Evolutionary conservation across 2,797 vertebrate species (phyloP).

Genomic region (Semotilus atromaculatus): DNA sequence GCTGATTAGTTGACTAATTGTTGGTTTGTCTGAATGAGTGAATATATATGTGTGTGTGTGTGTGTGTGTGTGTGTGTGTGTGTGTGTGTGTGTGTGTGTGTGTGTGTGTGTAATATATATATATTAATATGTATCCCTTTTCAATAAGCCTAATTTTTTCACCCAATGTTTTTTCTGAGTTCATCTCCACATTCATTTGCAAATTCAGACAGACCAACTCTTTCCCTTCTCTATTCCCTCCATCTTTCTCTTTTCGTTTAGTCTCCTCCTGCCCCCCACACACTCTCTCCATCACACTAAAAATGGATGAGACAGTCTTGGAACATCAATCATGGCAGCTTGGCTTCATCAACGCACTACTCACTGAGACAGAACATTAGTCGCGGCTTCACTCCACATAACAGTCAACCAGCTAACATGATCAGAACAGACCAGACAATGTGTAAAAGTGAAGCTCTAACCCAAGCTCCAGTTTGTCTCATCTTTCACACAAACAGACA

Average conservation of each 20-base stretch:
- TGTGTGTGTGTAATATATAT: too few relatives aligned
- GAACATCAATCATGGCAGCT: slow-evolving; percentile 42
- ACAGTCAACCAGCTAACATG: slow-evolving; percentile 32
- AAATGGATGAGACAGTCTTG: slow-evolving; percentile 33
- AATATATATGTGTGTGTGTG: too few relatives aligned
- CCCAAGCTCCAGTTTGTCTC: neutral
- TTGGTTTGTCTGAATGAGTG: neutral
- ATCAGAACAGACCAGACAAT: slow-evolving; percentile 21
- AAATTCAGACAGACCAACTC: slow-evolving; percentile 10
- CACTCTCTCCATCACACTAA: slow-evolving; percentile 21
- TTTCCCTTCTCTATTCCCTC: neutral
- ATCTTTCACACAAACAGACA: slow-evolving; percentile 17
- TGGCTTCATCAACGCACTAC: slow-evolving; percentile 46
- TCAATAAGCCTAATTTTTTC: too few relatives aligned
- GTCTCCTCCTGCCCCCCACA: neutral
- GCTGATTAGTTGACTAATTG: neutral
- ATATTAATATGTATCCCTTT: too few relatives aligned
- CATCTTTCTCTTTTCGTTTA: slow-evolving; percentile 60
- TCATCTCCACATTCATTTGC: neutral
- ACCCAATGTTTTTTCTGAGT: too few relatives aligned
- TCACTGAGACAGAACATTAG: slow-evolving; percentile 40
- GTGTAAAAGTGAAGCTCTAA: slow-evolving; percentile 8
- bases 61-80: too few relatives aligned
- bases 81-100: too few relatives aligned
- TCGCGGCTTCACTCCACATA: slow-evolving; percentile 42